These are phyloP conservation scores for Rhogogaster chlorosoma DNA, from an alignment of 2,888 invertebrate species.

Conservation along the genomic window DNA sequence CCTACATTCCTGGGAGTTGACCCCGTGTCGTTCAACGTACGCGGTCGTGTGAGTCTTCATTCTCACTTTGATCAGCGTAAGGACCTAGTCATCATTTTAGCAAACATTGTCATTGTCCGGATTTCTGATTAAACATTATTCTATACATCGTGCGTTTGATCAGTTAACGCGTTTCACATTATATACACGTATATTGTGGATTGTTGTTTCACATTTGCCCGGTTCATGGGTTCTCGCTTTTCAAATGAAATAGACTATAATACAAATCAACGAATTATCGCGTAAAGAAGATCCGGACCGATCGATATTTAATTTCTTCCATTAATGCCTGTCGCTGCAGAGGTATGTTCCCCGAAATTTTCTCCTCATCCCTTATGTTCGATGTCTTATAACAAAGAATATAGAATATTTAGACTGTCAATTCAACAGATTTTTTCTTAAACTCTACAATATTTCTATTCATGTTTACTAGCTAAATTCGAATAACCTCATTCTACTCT, in stretches of 20 bases:
- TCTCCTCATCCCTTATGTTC: background rate
- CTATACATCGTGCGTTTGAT: background rate
- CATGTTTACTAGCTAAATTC: background rate
- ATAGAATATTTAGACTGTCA: background rate
- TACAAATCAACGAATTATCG: background rate
- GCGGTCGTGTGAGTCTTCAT: slow-evolving; percentile 44
- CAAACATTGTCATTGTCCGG: background rate
- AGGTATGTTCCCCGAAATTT: slow-evolving; percentile 17
- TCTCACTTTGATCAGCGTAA: slow-evolving; percentile 40
- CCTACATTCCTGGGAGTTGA: slow-evolving; percentile 72
- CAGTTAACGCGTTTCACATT: background rate
- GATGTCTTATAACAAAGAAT: background rate
- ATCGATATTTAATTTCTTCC: slow-evolving; percentile 31
- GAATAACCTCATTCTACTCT: background rate
- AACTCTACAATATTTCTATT: background rate
- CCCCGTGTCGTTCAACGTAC: slow-evolving; percentile 66
- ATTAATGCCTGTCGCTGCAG: slow-evolving; percentile 33
- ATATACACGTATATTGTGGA: background rate
- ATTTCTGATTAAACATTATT: background rate
- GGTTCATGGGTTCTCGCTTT: background rate
- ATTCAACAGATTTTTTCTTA: background rate
- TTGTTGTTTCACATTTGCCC: background rate
- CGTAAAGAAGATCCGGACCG: background rate
- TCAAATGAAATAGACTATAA: background rate
- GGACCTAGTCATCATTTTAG: slow-evolving; percentile 21